Conservation (phyloP, 2,888 invertebrate species). For the Agrilus biguttatus region DNA sequence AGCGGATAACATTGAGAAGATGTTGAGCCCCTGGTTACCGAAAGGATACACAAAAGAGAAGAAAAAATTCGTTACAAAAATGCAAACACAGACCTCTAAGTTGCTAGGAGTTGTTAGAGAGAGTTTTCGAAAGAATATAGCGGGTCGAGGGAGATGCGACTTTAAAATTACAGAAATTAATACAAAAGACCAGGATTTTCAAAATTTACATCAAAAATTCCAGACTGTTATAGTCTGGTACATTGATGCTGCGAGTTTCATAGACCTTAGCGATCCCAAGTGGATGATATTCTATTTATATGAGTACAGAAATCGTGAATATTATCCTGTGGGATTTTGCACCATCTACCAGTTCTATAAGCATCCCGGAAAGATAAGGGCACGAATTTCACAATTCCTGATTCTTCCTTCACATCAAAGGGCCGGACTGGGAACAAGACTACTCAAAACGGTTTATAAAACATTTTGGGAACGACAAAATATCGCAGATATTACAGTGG, state of each 20-base stretch:
- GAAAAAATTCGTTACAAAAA: conserved; percentile 14
- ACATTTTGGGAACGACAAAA: too few species aligned
- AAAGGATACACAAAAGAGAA: conserved; percentile 15
- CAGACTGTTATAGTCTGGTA: conserved; percentile 91
- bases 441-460: conserved; percentile 36
- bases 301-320: conserved; percentile 35
- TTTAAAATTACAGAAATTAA: conserved; percentile 77
- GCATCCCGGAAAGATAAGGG: conserved; percentile 74
- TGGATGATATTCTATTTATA: conserved; percentile 82
- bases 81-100: conserved; percentile 17
- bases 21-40: conserved; percentile 23
- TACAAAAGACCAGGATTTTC: conserved; percentile 55
- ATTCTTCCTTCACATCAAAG: conserved; percentile 85
- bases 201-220: conserved; percentile 64
- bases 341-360: conserved; percentile 92
- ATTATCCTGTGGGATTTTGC: conserved; percentile 74
- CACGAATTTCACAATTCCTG: conserved; percentile 85
- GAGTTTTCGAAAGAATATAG: conserved; percentile 9
- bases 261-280: conserved; percentile 81
- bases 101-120: conserved; percentile 20
- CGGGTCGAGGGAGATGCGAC: conserved; percentile 3
- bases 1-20: conserved; percentile 19
- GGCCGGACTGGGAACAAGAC: conserved; percentile 67
- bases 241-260: conserved; percentile 90
- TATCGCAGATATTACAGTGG: too few species aligned